Conservation (phyloP, 2,888 invertebrate species). For the Herminia tarsipennalis region DNA sequence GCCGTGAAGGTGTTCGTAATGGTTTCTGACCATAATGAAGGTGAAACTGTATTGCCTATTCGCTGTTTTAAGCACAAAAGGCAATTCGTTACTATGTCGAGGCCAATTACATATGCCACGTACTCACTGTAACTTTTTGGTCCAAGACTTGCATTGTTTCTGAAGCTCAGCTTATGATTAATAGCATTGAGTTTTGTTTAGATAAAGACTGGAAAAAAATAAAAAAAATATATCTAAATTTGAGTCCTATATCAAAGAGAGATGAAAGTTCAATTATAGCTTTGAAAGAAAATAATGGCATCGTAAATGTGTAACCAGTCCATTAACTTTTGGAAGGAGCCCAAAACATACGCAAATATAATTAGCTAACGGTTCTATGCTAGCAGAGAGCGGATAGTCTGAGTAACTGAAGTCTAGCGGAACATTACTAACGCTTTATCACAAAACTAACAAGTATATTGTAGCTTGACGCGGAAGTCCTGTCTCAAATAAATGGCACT, state of each 20-base stretch:
- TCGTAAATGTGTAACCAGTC: not conserved
- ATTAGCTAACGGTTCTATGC: not conserved
- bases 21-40: conserved; percentile 24
- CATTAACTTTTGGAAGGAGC: not conserved
- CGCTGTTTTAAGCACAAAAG: conserved; percentile 34
- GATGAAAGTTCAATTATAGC: not conserved
- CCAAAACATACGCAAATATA: not conserved
- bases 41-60: conserved; percentile 21
- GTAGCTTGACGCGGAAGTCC: conserved; percentile 27
- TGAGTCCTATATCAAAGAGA: not conserved
- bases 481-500: too few species aligned
- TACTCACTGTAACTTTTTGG: conserved; percentile 20
- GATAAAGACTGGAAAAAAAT: too few species aligned
- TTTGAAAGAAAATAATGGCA: not conserved
- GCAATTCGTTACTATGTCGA: conserved; percentile 39
- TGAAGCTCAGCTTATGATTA: too few species aligned
- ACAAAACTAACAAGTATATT: too few species aligned
- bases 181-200: too few species aligned
- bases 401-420: too few species aligned
- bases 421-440: too few species aligned
- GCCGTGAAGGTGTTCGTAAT: conserved; percentile 21
- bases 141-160: conserved; percentile 22
- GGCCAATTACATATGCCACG: conserved; percentile 34
- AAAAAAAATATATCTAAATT: not conserved
- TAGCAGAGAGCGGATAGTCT: not conserved